Evolutionary conservation across 2,113 vertebrate species (phyloP), one percentile per base, ranked within the genome.

Genomic region (Candoia aspera): DNA sequence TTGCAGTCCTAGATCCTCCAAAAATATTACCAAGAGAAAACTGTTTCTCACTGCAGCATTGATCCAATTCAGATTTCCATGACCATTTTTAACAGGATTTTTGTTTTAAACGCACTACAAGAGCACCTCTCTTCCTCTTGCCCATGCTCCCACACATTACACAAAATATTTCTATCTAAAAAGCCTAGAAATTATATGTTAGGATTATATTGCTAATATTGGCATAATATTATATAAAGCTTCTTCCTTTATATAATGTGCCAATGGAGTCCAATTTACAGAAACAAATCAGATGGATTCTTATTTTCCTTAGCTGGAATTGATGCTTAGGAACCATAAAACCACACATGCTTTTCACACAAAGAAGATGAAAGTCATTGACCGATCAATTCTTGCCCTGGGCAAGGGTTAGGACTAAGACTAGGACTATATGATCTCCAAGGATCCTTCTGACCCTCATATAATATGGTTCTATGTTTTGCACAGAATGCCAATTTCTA

Each of bases 401-500:
- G n/a, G 12, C n/a, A 33, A 33, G 64, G 5, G 46, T 49, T 49
- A 49, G 46, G 5, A 5, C 5, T 5, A 49, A n/a, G n/a, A n/a
- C n/a, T n/a, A n/a, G 46, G 46, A 8, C 49, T 49, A 49, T 2
- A 49, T 49, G 49, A 49, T 49, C 49, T 49, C 49, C 49, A 49
- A 42, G 73, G 17, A 42, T 79, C 17, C 73, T 79, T 79, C 33
- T 15, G 19, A 23, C 3, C 1, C 33, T 42, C 2, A 0, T 21
- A 79, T 79, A 21, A 21, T 21, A 42, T 42, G 33, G 73, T 79
- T 42, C 73, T 79, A 37, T 37, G 42, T 79, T 79, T 79, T 42
- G 92, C 62, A 94, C 93, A 87, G 89, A 95, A 92, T 92, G 91
- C 64, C 89, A 90, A 88, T 88, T 95, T 93, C 91, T 95, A 94